A percentile compares a stretch with the other conserved stretches of the same genome.
These are phyloP conservation scores for Cyphomyrmex costatus DNA, from an alignment of 1,140 invertebrate genomes.

Conservation along the genomic window DNA sequence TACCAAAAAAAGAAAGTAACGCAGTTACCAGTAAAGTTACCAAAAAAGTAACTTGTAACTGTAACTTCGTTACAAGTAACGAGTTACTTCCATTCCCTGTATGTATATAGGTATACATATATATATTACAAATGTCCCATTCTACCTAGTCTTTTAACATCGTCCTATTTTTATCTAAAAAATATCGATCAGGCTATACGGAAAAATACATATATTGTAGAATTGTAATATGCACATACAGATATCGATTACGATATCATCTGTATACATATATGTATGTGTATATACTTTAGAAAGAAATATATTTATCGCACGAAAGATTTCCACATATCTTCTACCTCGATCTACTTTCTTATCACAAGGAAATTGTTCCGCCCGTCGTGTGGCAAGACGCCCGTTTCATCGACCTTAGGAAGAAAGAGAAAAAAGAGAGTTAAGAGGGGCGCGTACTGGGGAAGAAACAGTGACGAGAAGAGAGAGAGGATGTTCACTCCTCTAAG, in stretches of 20 bases:
- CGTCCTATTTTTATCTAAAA: neutral
- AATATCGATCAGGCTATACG: neutral
- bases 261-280: neutral
- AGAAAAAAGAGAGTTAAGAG: slow-evolving; percentile 38
- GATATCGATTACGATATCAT: neutral
- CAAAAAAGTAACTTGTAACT: too few species aligned
- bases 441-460: slow-evolving; percentile 29
- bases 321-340: slow-evolving; percentile 75
- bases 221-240: neutral
- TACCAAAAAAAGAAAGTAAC: too few species aligned
- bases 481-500: slow-evolving; percentile 71
- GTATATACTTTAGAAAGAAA: neutral
- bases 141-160: neutral
- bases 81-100: too few species aligned
- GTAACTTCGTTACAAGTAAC: too few species aligned
- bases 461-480: slow-evolving; percentile 61
- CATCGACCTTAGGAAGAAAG: slow-evolving; percentile 23
- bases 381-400: slow-evolving; percentile 74
- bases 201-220: neutral
- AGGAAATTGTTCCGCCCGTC: slow-evolving; percentile 81
- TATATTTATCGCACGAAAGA: slow-evolving; percentile 55
- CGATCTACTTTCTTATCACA: slow-evolving; percentile 83
- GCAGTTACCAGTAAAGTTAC: too few species aligned
- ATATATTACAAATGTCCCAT: neutral
- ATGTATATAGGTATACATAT: neutral